phyloP scores from a whole-genome alignment of 2,113 vertebrate genomes.

The Calidris pygmaea region DNA sequence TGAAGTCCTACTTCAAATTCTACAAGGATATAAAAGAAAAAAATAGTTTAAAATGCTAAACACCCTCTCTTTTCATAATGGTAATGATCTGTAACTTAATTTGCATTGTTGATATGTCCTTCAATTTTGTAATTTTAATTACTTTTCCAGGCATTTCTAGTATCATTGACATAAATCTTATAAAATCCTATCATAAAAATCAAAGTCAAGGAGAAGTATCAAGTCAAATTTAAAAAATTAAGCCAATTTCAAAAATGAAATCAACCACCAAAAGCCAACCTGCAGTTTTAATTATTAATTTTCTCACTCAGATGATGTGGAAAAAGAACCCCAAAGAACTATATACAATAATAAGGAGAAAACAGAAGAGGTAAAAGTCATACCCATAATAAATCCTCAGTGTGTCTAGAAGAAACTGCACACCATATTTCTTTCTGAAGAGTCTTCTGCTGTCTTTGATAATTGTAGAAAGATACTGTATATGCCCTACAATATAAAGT shows the following conservation, averaged over 20 bases:
- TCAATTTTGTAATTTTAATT: neutral
- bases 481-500: constrained; percentile 84
- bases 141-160: neutral
- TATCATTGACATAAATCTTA: neutral
- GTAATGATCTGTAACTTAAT: neutral
- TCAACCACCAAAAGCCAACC: neutral
- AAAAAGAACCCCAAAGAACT: neutral
- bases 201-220: neutral
- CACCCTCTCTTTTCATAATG: neutral
- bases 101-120: neutral
- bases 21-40: neutral
- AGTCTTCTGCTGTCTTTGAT: constrained; percentile 96
- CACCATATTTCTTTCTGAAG: constrained; percentile 93
- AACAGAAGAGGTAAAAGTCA: constrained; percentile 5
- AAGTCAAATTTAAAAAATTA: neutral
- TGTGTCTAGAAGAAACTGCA: constrained; percentile 93
- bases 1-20: neutral
- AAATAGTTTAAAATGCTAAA: neutral
- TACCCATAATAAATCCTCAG: constrained; percentile 94
- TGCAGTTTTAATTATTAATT: neutral
- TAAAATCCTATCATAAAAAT: neutral
- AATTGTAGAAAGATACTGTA: constrained; percentile 96
- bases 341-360: neutral
- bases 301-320: neutral
- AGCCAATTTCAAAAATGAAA: neutral